Percentiles rank a stretch among this genome's conserved stretches.
Conservation (phyloP, 2,797 vertebrate genomes). For the Bradypodion ventrale region DNA sequence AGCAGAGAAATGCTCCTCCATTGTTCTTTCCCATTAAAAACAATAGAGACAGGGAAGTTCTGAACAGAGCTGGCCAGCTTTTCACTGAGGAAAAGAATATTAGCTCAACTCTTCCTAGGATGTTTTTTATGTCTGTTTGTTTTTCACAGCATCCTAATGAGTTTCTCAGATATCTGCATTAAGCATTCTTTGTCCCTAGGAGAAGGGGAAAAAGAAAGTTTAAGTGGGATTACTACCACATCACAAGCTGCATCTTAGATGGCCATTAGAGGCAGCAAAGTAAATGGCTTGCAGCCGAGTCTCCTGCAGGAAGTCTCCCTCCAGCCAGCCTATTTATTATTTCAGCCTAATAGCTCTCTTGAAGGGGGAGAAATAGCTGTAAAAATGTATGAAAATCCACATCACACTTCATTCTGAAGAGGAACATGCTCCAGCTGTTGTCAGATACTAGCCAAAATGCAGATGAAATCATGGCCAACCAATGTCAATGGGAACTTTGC, state of each 20-base stretch:
- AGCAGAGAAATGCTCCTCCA: not conserved
- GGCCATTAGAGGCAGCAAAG: not conserved
- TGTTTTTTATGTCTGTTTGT: not conserved
- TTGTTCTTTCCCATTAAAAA: not conserved
- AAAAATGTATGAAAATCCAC: slow-evolving; percentile 10
- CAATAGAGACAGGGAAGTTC: not conserved
- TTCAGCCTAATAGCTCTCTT: slow-evolving; percentile 3
- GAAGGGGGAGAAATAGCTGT: not conserved
- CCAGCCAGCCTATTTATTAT: slow-evolving; percentile 34
- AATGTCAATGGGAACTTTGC: slow-evolving; percentile 4
- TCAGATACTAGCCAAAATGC: slow-evolving; percentile 2
- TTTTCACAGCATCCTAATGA: not conserved
- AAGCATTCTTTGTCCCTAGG: slow-evolving; percentile 3
- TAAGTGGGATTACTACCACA: slow-evolving; percentile 17
- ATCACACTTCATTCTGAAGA: slow-evolving; percentile 2
- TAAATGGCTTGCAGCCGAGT: slow-evolving; percentile 33
- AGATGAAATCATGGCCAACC: slow-evolving; percentile 8
- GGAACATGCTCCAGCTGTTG: slow-evolving; percentile 25
- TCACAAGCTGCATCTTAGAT: slow-evolving; percentile 8
- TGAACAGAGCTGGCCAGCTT: not conserved
- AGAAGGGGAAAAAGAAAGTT: not conserved
- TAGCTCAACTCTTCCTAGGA: not conserved
- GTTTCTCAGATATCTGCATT: slow-evolving; percentile 31
- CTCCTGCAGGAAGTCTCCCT: slow-evolving; percentile 37
- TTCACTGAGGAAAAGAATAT: not conserved